Conservation (phyloP, 2,797 vertebrate species). For the Falco peregrinus region DNA sequence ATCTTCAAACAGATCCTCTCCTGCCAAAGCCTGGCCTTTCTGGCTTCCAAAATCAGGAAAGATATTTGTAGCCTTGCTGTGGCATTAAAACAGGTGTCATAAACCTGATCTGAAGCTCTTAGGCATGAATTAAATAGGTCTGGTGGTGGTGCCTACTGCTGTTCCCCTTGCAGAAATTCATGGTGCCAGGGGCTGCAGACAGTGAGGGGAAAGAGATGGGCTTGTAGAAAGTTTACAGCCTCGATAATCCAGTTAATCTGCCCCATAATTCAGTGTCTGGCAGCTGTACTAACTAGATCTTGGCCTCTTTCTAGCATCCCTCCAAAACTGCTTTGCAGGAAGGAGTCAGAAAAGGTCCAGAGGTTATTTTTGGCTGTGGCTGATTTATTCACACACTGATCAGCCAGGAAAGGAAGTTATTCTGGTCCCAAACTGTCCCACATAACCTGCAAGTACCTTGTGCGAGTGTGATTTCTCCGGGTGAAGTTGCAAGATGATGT, state of each 20-base stretch:
- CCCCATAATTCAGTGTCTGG: background rate
- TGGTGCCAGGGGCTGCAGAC: background rate
- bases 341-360: conserved; percentile 10
- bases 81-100: background rate
- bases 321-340: background rate
- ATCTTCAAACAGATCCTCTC: background rate
- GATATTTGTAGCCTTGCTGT: background rate
- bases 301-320: background rate
- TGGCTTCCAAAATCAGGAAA: background rate
- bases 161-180: background rate
- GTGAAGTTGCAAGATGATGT: background rate
- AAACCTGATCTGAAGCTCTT: background rate
- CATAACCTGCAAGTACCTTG: background rate
- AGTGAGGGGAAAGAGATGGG: background rate
- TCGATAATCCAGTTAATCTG: conserved; percentile 5
- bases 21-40: background rate
- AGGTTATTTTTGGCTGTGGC: conserved; percentile 42
- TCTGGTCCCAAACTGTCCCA: conserved; percentile 47
- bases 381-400: background rate
- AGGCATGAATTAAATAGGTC: background rate
- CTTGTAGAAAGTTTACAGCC: background rate
- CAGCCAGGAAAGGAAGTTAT: conserved; percentile 25
- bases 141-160: background rate
- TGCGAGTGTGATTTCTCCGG: background rate
- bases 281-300: background rate